Evolutionary conservation across 2,113 vertebrate genomes (phyloP).

Genomic region (Deroptyus accipitrinus): DNA sequence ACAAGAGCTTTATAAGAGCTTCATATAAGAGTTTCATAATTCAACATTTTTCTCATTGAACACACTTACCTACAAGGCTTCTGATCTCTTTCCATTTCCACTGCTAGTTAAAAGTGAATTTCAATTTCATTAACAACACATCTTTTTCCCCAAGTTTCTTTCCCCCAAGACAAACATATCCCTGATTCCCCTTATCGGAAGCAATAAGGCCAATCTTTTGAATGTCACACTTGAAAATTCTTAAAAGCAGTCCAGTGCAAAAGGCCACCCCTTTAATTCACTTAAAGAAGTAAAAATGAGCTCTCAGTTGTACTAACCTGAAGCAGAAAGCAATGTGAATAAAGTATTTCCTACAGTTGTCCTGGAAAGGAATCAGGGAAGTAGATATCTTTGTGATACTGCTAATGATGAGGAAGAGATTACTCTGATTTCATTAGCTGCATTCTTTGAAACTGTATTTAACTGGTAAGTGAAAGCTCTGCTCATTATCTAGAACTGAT

Average conservation of each 20-base stretch:
- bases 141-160: neutral
- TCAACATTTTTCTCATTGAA: neutral
- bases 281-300: neutral
- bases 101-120: neutral
- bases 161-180: neutral
- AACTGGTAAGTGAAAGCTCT: neutral
- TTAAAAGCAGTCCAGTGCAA: neutral
- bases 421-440: neutral
- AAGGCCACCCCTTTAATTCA: neutral
- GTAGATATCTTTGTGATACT: neutral
- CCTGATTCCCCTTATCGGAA: neutral
- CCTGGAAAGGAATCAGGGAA: neutral
- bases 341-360: neutral
- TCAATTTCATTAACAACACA: neutral
- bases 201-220: neutral
- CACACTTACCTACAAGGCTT: neutral
- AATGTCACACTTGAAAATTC: neutral
- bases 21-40: neutral
- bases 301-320: neutral
- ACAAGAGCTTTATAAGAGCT: neutral
- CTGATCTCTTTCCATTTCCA: neutral
- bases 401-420: neutral
- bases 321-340: neutral
- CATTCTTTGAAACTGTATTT: neutral
- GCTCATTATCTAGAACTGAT: neutral